These are phyloP conservation scores for Sitobion miscanthi DNA, from an alignment of 1,140 invertebrate species.

Conservation along the genomic window DNA sequence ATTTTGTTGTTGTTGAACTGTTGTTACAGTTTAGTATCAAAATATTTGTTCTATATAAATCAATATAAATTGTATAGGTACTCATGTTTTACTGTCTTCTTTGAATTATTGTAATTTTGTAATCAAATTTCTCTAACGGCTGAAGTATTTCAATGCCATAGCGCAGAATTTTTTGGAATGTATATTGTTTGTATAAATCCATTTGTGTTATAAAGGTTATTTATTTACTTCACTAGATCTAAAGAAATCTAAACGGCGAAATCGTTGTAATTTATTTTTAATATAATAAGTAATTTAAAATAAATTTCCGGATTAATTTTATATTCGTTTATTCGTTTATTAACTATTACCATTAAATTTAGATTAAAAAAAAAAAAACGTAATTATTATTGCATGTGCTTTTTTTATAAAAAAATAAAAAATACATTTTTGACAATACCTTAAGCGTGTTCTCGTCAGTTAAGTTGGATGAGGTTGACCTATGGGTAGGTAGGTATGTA, in stretches of 20 bases:
- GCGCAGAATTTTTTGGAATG: neutral
- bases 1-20: no score
- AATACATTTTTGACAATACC: neutral
- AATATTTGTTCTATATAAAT: neutral
- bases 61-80: neutral
- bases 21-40: no score
- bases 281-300: neutral
- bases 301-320: neutral
- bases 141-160: neutral
- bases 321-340: neutral
- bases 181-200: neutral
- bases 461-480: neutral
- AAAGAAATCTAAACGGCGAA: neutral
- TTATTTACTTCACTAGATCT: neutral
- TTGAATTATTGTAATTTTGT: neutral
- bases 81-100: neutral
- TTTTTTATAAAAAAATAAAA: neutral
- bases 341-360: neutral
- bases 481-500: neutral
- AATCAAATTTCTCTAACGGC: neutral
- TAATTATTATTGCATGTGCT: neutral
- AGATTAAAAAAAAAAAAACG: slow-evolving; percentile 4
- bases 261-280: slow-evolving; percentile 1
- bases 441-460: neutral
- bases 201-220: neutral